Evolutionary conservation across 2,113 vertebrate species (phyloP).

Genomic region (Ceyx margarethae): DNA sequence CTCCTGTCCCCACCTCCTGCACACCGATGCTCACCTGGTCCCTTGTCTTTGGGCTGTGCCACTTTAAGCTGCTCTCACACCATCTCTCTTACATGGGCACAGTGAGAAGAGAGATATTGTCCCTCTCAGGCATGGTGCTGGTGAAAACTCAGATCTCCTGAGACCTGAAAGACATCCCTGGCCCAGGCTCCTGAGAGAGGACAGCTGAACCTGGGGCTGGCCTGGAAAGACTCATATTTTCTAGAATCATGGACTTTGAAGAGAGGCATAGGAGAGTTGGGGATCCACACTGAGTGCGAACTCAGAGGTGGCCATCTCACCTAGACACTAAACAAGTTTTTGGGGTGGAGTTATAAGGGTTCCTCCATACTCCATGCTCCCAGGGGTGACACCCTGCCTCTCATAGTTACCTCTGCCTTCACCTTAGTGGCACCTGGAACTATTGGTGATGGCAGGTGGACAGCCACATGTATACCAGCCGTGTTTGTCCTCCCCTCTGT

Average conservation of each 20-base stretch:
- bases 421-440: neutral
- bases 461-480: neutral
- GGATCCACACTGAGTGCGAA: neutral
- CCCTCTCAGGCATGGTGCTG: neutral
- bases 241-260: neutral
- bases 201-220: neutral
- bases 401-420: neutral
- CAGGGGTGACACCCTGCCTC: neutral
- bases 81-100: neutral
- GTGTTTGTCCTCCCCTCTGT: neutral
- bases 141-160: neutral
- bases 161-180: neutral
- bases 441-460: neutral
- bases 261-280: neutral
- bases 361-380: rapidly evolving
- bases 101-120: neutral
- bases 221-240: neutral
- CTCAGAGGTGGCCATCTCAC: neutral
- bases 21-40: neutral
- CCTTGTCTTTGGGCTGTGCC: neutral
- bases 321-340: neutral
- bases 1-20: neutral
- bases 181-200: neutral
- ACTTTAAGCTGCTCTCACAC: neutral
- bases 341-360: neutral